phyloP scores from a whole-genome alignment of 1,140 invertebrate species.

The Drosophila mayri region DNA sequence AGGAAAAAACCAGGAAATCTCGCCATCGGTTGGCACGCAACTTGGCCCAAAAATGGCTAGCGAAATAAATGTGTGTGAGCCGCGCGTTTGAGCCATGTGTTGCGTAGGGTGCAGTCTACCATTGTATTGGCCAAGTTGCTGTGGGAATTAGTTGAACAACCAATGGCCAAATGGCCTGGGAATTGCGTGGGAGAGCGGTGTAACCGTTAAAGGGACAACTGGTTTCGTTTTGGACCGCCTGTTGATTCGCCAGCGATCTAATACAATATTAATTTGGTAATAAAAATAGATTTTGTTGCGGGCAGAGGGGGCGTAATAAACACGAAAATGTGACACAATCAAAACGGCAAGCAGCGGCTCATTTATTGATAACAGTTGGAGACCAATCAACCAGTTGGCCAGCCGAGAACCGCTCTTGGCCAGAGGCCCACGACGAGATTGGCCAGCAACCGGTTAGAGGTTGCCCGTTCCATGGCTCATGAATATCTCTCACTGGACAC shows the following conservation, averaged over 20 bases:
- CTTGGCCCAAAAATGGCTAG: constrained; percentile 29
- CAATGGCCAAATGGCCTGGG: constrained; percentile 31
- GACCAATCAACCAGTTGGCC: constrained; percentile 55
- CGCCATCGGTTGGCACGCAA: constrained; percentile 46
- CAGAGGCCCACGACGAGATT: constrained; percentile 24
- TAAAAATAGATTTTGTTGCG: constrained; percentile 66
- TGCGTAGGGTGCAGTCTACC: constrained; percentile 39
- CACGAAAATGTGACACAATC: constrained; percentile 77
- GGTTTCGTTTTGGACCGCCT: constrained; percentile 44
- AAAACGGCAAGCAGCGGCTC: constrained; percentile 58
- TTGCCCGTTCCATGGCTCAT: neutral
- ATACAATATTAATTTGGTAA: constrained; percentile 68
- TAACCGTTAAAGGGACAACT: constrained; percentile 47
- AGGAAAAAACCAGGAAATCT: constrained; percentile 33
- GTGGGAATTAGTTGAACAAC: constrained; percentile 29
- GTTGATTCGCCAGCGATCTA: constrained; percentile 53
- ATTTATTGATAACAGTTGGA: constrained; percentile 76
- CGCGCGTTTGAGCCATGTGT: constrained; percentile 6
- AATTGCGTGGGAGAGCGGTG: constrained; percentile 42
- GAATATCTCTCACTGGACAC: constrained; percentile 21
- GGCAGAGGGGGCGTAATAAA: constrained; percentile 37
- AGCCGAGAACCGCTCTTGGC: constrained; percentile 19
- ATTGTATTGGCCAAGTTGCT: constrained; percentile 23
- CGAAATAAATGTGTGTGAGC: constrained; percentile 25
- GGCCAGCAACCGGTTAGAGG: constrained; percentile 36